Evolutionary conservation across 2,797 vertebrate species (phyloP), one percentile per base, ranked within the genome.

Genomic region (Xerus rutilus): DNA sequence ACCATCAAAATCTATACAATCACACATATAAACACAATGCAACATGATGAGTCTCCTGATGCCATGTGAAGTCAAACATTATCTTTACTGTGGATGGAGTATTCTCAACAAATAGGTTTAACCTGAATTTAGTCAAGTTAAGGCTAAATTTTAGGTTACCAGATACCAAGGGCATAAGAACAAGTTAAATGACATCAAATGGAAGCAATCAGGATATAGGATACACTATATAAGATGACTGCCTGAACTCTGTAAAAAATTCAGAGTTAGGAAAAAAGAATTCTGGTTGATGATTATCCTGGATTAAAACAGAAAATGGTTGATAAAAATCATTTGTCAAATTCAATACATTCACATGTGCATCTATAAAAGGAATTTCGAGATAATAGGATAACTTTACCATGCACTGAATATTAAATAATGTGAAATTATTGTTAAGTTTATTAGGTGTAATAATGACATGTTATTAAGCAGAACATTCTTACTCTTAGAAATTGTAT

Each of bases 81-180:
- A 52, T 4, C 49, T 52, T 52, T 52, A 49, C 35, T 88, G 35
- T 78, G 39, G 88, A 57, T 21, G 18, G 83, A 77, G 15, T 17
- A 72, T 72, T 94, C 77, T 77, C 14, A 77, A 23, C 82, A 62
- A 62, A 77, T 72, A 88, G 25, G 8, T n/a, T 84, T 67, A 89
- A 85, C 20, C 21, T 89, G 10, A 96, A 49, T 79, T 88, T 84
- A 92, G 73, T 78, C 20, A 84, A 88, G 17, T 78, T 39, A 72
- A 57, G 39, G 73, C 17, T 67, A 14, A 88, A 94, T 73, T 69
- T 93, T 43, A 59, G 30, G 57, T 0, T 8, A 49, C 15, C 65
- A 39, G 45, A 85, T 74, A 87, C 54, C 18, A 57, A 20, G 18
- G 54, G 18, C 39, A 64, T 7, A 64, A 15, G 4, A 6, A 65